Conservation (phyloP, 2,888 invertebrate species). For the Norana najaformis region DNA sequence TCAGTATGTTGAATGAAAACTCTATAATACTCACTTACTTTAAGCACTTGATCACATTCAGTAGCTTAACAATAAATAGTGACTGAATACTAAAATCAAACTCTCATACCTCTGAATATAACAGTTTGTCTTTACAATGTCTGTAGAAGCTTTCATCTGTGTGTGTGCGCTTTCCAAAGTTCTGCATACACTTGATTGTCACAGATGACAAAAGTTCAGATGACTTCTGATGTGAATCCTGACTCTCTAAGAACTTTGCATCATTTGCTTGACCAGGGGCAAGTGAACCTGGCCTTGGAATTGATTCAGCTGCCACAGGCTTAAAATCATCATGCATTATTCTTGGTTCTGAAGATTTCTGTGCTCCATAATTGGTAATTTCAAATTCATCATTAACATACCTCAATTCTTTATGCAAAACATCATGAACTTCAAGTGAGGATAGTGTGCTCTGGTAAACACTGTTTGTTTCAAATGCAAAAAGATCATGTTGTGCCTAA, state of each 20-base stretch:
- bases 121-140: neutral
- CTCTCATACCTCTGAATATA: neutral
- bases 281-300: too few species aligned
- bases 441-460: slow-evolving; percentile 17
- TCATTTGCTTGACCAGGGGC: neutral
- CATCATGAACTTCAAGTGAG: slow-evolving; percentile 4
- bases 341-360: neutral
- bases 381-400: neutral
- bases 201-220: neutral
- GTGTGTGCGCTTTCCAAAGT: neutral
- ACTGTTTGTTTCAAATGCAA: slow-evolving; percentile 26
- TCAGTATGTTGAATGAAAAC: neutral
- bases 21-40: too few species aligned
- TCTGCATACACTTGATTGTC: neutral
- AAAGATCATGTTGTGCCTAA: neutral
- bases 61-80: neutral
- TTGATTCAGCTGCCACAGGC: too few species aligned
- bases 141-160: neutral
- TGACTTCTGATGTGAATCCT: neutral
- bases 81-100: too few species aligned
- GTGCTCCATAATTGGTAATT: neutral
- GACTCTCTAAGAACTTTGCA: neutral
- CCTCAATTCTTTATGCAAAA: slow-evolving; percentile 22
- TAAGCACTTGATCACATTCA: neutral
- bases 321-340: neutral